Base-by-base conservation (phyloP, 2,113 vertebrate species). In the Kryptolebias marmoratus region DNA sequence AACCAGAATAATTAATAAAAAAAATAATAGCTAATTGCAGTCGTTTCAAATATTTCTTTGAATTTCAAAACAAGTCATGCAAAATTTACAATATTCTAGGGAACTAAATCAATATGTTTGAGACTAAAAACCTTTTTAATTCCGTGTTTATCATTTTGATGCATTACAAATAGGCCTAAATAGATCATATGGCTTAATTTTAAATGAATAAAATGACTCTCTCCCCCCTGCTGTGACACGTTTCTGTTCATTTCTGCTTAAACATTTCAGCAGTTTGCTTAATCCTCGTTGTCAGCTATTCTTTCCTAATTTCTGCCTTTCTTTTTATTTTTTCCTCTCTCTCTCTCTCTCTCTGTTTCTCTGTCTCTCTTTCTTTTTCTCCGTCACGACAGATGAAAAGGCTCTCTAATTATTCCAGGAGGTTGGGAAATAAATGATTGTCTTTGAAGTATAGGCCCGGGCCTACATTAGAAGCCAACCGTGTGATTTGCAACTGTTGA, bases 401-500 rank as follows among this genome's bases (percentile, higher is more conserved):
- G 78, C 63, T 76, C 88, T 74, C 63, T 84, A 89, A 89, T 91
- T 86, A 87, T 89, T 89, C 76, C 87, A 81, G 81, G 84, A 81
- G 83, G 85, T 88, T 79, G 76, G 69, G 79, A 85, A 88, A 86
- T 91, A 81, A 88, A 88, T 93, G 75, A 88, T 90, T 87, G 86
- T 81, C 80, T 92, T 88, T 92, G 84, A 91, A 89, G 91, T 90
- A 42, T 14, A 85, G 89, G 71, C 80, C 77, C 73, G 70, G 86
- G 85, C 86, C 85, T 84, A 79, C 90, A 92, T 90, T 81, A 88
- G 77, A 84, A 87, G 77, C 88, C 80, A 88, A 79, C 79, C 87
- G 81, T 90, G 88, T 88, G 82, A 91, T 93, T 91, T 90, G 83
- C 83, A 90, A 87, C 85, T 83, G 86, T 82, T 91, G 81, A 83